Evolutionary conservation across 2,113 vertebrate genomes (phyloP).

Genomic region (Eonycteris spelaea): DNA sequence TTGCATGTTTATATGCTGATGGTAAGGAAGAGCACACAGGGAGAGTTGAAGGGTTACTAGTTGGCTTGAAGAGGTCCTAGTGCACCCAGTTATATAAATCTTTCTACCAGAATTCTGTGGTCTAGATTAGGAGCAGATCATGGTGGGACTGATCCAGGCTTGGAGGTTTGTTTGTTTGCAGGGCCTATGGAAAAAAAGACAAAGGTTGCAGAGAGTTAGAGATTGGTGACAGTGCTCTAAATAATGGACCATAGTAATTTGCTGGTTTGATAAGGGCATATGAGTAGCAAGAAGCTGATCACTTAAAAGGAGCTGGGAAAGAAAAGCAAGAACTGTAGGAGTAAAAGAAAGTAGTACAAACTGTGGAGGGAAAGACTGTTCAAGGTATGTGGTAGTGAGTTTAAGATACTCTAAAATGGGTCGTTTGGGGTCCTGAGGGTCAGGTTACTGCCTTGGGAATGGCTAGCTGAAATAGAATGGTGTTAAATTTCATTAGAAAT

Average conservation of each 20-base stretch:
- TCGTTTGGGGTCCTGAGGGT: background rate
- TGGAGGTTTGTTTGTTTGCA: background rate
- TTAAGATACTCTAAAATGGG: background rate
- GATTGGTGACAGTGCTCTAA: background rate
- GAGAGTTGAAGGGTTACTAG: background rate
- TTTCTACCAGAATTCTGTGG: background rate
- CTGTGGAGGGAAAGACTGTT: background rate
- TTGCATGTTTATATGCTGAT: background rate
- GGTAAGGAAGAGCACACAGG: background rate
- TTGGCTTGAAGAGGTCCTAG: background rate
- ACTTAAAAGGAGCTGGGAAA: background rate
- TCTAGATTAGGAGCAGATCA: background rate
- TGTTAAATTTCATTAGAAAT: conserved; percentile 27
- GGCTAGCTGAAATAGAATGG: background rate
- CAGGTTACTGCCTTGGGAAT: background rate
- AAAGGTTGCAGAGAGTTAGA: background rate
- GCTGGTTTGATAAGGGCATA: background rate
- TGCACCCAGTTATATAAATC: background rate
- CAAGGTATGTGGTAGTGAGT: background rate
- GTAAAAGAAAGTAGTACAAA: background rate
- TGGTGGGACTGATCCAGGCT: background rate
- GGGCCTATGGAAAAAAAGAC: background rate
- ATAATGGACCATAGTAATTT: background rate
- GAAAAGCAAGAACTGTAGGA: background rate
- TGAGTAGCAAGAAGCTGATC: background rate